Evolutionary conservation across 2,113 vertebrate species (phyloP), one percentile per base, ranked within the genome.

Genomic region (Ivindomyrus marchei): DNA sequence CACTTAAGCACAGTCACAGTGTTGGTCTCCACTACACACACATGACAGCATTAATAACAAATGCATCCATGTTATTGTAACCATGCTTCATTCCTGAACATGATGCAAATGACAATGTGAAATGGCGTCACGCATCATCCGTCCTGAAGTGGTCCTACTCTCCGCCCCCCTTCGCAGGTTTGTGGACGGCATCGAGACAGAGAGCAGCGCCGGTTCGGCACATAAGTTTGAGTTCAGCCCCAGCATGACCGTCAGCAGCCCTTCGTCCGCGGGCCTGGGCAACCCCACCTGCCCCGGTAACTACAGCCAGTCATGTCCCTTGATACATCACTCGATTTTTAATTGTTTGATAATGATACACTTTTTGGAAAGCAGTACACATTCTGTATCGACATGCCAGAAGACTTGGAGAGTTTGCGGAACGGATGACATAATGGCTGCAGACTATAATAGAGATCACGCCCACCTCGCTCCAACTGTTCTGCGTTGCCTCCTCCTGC

Each of bases 161-260:
- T 42, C 74, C 24, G 3, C 5, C 45, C 66, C n/a, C 19, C 49
- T 90, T 31, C 70, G 45, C 36, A 97, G 96, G 90, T 96, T 96
- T 89, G 96, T 97, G 90, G 96, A 97, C 5, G 96, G 96, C n/a
- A 96, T 96, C 17, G 96, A 97, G 93, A 95, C 95, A 0, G 95
- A 96, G 89, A 95, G 88, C 91, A 95, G 87, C 86, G 93, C 92
- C 89, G 91, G 89, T 5, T 93, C 93, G 3, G 91, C 94, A 0
- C 96, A 95, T 91, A 96, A 93, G 92, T 97, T 97, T 93, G 96
- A 97, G 93, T 97, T 96, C 92, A 95, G 91, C 88, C 91, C 94
- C 86, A 94, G 91, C 46, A 74, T 92, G 62, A 93, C 94, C 17
- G 92, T 93, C 50, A 92, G 91, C 80, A 93, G 88, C 2, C 91